Evolutionary conservation across 2,113 vertebrate genomes (phyloP), one percentile per base, ranked within the genome.

Genomic region (Phycodurus eques): DNA sequence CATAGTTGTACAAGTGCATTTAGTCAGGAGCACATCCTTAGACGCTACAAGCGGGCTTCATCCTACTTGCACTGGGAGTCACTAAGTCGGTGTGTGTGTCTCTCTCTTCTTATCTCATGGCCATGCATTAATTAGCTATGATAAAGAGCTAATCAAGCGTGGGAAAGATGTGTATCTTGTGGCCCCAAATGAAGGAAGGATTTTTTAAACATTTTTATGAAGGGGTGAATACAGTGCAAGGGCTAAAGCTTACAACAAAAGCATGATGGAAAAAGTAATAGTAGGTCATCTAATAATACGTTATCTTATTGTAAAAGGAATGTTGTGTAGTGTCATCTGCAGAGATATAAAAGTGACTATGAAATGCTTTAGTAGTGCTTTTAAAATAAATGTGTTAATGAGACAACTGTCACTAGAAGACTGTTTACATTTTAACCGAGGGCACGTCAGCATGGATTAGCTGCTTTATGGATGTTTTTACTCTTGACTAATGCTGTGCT

Each of bases 401-500:
- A 66, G 64, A 47, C 64, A 66, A 66, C 43, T 68, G 47, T 54
- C 51, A 54, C 49, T 54, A 13, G 17, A 53, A 12, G 67, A 68
- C 13, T 54, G 49, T 54, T 49, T 67, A 33, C 22, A 33, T 67
- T 49, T 67, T 35, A 31, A 47, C 22, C 14, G 22, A n/a, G 12
- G 31, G 22, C 43, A 35, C 17, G 44, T 66, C 64, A 27, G 8
- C 10, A 2, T 11, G 56, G 69, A 71, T 61, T 71, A 46, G 57
- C 27, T 46, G 43, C 6, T 60, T 71, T 46, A 46, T 59, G 44
- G 43, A 8, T 49, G 56, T 61, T 60, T 71, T 60, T 22, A 71
- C 57, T 47, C 57, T 46, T 71, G 69, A 59, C 69, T 71, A 71
- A 71, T 27, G 33, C 69, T n/a, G 56, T 46, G 42, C 22, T 61